phyloP scores from a whole-genome alignment of 2,113 vertebrate species.

The Cebus imitator region DNA sequence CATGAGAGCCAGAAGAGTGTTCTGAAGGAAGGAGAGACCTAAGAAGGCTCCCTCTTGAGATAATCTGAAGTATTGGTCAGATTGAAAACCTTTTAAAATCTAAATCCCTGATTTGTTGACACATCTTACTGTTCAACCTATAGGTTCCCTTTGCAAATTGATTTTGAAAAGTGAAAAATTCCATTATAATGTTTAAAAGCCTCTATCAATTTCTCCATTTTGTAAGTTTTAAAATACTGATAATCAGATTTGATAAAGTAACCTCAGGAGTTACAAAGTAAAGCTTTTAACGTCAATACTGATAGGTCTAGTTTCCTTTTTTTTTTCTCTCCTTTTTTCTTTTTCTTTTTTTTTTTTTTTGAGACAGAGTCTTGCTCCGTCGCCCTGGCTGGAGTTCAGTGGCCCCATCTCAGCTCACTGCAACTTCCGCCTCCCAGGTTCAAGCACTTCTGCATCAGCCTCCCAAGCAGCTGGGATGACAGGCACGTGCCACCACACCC shows the following conservation, averaged over 20 bases:
- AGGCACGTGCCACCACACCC: no score
- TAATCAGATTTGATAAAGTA: background rate
- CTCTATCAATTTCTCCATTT: background rate
- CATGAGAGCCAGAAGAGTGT: background rate
- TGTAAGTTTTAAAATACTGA: background rate
- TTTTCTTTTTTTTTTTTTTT: background rate
- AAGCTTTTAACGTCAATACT: background rate
- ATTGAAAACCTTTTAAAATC: constrained; percentile 13
- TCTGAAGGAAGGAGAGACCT: background rate
- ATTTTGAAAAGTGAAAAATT: constrained; percentile 31
- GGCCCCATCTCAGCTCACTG: no score
- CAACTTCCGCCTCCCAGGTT: no score
- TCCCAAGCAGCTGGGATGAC: no score
- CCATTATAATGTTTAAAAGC: background rate
- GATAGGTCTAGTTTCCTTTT: background rate
- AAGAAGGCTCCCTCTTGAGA: background rate
- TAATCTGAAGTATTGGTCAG: background rate
- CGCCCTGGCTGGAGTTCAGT: no score
- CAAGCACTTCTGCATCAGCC: no score
- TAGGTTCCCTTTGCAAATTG: background rate
- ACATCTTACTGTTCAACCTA: background rate
- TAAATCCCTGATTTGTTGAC: background rate
- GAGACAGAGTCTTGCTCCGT: background rate
- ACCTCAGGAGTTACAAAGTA: constrained; percentile 10
- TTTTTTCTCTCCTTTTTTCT: no score